A percentile compares a stretch with the other conserved stretches of the same genome.
phyloP scores from a whole-genome alignment of 2,888 invertebrate species.

The Pristionchus arcanus region DNA sequence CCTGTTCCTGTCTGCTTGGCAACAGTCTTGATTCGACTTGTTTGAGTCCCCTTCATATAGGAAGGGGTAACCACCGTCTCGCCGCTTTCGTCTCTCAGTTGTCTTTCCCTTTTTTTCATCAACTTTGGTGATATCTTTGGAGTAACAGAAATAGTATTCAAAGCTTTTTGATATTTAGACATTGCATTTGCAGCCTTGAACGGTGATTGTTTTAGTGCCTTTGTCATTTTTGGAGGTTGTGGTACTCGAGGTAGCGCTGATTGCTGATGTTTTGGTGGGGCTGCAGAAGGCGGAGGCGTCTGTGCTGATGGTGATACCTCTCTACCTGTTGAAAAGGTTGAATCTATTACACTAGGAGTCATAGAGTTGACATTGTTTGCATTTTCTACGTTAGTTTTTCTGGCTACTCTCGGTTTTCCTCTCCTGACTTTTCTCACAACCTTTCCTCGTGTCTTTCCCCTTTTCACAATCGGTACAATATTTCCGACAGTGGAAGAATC shows the following conservation, averaged over 20 bases:
- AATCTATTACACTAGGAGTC: too few species aligned
- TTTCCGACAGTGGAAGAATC: too few species aligned
- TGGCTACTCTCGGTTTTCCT: too few species aligned
- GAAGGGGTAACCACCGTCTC: not conserved
- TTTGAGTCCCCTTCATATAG: not conserved
- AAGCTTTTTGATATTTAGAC: not conserved
- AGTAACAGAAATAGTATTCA: not conserved
- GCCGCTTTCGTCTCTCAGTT: not conserved
- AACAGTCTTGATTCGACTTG: too few species aligned
- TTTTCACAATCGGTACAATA: not conserved
- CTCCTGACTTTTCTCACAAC: too few species aligned
- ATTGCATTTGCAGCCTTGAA: not conserved
- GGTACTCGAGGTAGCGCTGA: not conserved
- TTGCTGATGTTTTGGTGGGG: not conserved
- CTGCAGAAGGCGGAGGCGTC: not conserved
- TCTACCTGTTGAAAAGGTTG: not conserved
- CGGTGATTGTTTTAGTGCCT: not conserved
- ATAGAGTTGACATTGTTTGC: too few species aligned
- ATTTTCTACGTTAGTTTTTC: too few species aligned
- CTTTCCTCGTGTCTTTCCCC: too few species aligned
- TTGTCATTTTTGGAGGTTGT: not conserved
- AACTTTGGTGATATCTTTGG: not conserved
- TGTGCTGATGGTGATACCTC: not conserved
- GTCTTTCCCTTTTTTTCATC: not conserved
- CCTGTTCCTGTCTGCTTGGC: not conserved